phyloP scores from a whole-genome alignment of 2,113 vertebrate genomes.

The Tamias sibiricus region DNA sequence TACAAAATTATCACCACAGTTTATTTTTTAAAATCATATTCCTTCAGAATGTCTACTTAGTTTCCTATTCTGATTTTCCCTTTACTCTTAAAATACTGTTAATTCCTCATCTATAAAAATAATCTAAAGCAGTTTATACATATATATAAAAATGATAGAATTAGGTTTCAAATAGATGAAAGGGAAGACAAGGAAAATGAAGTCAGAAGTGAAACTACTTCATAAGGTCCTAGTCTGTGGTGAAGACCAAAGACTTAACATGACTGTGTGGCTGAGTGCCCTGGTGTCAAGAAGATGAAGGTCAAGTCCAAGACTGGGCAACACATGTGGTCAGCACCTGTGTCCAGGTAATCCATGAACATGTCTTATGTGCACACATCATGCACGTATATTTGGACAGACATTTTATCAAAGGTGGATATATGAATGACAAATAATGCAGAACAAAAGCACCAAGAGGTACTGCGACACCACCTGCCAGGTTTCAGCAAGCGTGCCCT shows the following conservation, averaged over 20 bases:
- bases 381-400: not conserved
- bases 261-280: not conserved
- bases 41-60: not conserved
- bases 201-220: not conserved
- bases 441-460: not conserved
- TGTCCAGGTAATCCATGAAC: not conserved
- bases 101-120: not conserved
- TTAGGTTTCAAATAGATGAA: not conserved
- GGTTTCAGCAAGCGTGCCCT: not conserved
- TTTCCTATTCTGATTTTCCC: not conserved
- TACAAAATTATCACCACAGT: not conserved
- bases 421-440: not conserved
- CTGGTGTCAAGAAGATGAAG: constrained; percentile 8
- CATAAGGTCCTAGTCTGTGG: not conserved
- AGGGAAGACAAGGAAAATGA: not conserved
- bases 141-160: not conserved
- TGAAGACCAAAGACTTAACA: not conserved
- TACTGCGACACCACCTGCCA: not conserved
- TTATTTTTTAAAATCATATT: not conserved
- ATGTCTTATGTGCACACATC: too few relatives aligned
- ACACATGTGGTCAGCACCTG: too few relatives aligned
- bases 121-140: not conserved
- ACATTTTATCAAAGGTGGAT: not conserved
- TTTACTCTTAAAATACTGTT: not conserved
- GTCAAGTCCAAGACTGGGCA: not conserved